Base-by-base conservation (phyloP, 2,888 invertebrate genomes). In the Nipponacmea schrenckii region DNA sequence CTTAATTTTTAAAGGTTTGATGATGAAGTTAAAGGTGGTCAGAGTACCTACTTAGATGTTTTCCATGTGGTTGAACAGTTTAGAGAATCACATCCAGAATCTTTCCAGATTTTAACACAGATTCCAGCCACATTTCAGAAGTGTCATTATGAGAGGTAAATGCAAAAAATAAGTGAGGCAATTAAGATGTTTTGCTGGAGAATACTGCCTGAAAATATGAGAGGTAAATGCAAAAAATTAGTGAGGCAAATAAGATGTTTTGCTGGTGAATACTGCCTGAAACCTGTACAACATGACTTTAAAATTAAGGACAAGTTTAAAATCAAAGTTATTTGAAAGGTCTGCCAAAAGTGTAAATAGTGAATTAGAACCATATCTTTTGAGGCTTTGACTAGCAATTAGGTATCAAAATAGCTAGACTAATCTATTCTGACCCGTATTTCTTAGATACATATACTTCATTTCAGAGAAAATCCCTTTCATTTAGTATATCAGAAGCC, bases 91-190 rank as follows among this genome's bases (percentile, higher is more conserved):
- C 71, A 82, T 73, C 84, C 84, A 15, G 71, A 78, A 12, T 74
- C 83, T 44, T 87, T 87, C 66, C 56, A 74, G 0, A 77, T 75
- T n/a, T 79, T 87, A n/a, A 69, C 75, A 8, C 72, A 73, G 70
- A 74, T 85, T 17, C 86, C 87, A 17, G 87, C 84, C 7, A 85
- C 86, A 8, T 87, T 87, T 77, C 84, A 87, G 77, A 86, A 86
- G 71, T 78, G 85, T 20, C 86, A 87, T 71, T 84, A 80, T 72
- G 75, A 81, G 39, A 81, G 83, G 83, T 82, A 62, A 50, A 44
- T 46, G 15, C n/a, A 62, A 48, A 15, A 17, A 50, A 50, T 67
- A 45, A 1, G 15, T 15, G 3, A 67, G 46, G 44, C 14, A 15
- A 31, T 26, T 50, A 31, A 15, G 45, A 20, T 64, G 3, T 31